Evolutionary conservation across 2,113 vertebrate genomes (phyloP), one percentile per base, ranked within the genome.

Genomic region (Podarcis muralis): DNA sequence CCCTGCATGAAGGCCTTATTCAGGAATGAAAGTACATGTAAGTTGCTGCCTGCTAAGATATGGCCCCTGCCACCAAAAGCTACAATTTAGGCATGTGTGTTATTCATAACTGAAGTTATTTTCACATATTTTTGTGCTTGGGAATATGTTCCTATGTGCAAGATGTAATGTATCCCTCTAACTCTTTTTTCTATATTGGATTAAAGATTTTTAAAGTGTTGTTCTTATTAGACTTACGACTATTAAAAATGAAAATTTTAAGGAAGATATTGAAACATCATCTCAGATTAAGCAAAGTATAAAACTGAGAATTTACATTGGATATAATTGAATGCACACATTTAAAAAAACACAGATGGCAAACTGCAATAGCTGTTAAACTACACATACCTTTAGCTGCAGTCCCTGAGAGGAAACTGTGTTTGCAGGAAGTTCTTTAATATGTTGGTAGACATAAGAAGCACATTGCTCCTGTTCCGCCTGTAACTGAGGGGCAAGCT

Each of bases 391-490:
- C 93, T 94, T 91, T 83, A 93, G 81, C 12, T 71, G 90, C 75
- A 96, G 90, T 69, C 85, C 90, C 87, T 92, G 40, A 7, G 85
- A 87, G 6, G 27, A 68, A 32, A 81, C n/a, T 8, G 12, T 87
- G 65, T 7, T 84, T 85, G 88, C 43, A 75, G 93, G 81, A 91
- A 93, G 89, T 84, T 90, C 92, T 89, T 88, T 93, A 87, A 90
- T 76, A 85, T 86, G 92, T 40, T 90, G 90, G 81, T 59, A 96
- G 90, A 92, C 23, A 30, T 71, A 95, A 79, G 93, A 90, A 15
- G 37, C 90, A 84, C 65, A 77, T 69, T 92, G 90, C 78, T 95
- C 93, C 91, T 95, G 94, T 78, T 96, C 91, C 91, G 93, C 93
- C 91, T 90, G 68, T 84, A 92, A 92, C 48, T 92, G 91, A 8